These are phyloP conservation scores for Lagodon rhomboides DNA, from an alignment of 2,797 vertebrate species.

Conservation along the genomic window DNA sequence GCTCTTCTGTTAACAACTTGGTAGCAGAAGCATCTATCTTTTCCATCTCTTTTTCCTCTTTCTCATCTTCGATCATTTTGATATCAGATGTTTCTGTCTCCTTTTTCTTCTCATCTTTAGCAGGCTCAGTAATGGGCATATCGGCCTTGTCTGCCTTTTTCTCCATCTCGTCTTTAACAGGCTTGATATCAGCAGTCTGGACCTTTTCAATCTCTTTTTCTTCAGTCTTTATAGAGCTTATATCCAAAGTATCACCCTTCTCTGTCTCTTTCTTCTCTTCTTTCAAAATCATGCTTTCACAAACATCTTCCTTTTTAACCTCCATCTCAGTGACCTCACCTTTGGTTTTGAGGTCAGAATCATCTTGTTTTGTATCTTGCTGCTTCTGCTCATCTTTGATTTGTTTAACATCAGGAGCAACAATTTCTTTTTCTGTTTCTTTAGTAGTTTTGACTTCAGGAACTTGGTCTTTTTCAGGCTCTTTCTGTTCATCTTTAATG, in stretches of 20 bases:
- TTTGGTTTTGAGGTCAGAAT: slow-evolving; percentile 73
- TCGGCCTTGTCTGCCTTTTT: slow-evolving; percentile 48
- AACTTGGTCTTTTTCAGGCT: slow-evolving; percentile 39
- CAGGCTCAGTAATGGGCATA: neutral
- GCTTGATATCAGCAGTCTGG: slow-evolving; percentile 69
- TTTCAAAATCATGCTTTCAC: slow-evolving; percentile 34
- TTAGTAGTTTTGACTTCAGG: slow-evolving; percentile 28
- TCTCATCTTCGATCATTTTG: slow-evolving; percentile 36
- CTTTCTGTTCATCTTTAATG: slow-evolving; percentile 48
- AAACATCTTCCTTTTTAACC: slow-evolving; percentile 35
- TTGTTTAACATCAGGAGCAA: slow-evolving; percentile 34
- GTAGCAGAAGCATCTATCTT: slow-evolving; percentile 35
- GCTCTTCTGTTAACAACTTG: slow-evolving; percentile 35
- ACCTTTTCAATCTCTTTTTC: slow-evolving; percentile 50
- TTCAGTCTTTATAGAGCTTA: slow-evolving; percentile 30
- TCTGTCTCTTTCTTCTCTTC: slow-evolving; percentile 64
- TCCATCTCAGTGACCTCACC: slow-evolving; percentile 42
- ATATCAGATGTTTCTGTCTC: slow-evolving; percentile 46
- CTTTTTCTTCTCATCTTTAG: slow-evolving; percentile 47
- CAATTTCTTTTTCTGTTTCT: slow-evolving; percentile 33
- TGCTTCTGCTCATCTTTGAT: slow-evolving; percentile 50
- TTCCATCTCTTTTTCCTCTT: slow-evolving; percentile 52
- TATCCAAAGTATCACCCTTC: slow-evolving; percentile 31
- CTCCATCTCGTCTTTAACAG: slow-evolving; percentile 47
- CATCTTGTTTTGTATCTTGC: slow-evolving; percentile 57